Conservation (phyloP, 2,113 vertebrate genomes). For the Mobula hypostoma region DNA sequence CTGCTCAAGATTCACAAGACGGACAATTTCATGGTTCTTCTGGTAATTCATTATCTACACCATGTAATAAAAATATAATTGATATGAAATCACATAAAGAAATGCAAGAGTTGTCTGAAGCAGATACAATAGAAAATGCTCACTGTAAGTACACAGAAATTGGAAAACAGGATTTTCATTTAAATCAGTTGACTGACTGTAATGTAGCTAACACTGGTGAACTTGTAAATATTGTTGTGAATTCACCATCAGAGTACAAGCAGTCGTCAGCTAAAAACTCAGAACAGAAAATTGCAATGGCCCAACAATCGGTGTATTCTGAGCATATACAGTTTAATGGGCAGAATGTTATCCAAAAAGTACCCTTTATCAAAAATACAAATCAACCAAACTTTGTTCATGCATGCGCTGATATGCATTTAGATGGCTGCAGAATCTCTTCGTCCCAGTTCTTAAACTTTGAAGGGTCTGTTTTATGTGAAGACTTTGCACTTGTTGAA, state of each 20-base stretch:
- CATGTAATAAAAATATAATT: background rate
- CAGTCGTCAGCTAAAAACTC: background rate
- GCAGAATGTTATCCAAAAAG: background rate
- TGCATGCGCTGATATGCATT: background rate
- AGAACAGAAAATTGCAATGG: background rate
- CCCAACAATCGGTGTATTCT: background rate
- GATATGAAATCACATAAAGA: background rate
- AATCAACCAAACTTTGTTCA: background rate
- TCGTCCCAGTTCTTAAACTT: too few species aligned
- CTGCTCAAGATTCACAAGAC: background rate
- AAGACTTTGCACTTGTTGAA: too few species aligned
- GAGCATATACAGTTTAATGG: background rate
- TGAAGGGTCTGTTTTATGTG: too few species aligned
- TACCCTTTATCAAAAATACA: background rate
- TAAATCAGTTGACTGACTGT: background rate
- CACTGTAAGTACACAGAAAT: background rate
- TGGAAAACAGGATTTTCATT: background rate
- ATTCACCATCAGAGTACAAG: background rate
- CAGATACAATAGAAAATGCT: background rate
- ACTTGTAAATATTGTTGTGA: conserved; percentile 20
- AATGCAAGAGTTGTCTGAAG: background rate
- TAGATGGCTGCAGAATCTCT: background rate
- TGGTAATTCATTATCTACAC: background rate
- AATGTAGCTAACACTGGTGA: conserved; percentile 23
- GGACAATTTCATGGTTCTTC: background rate